Base-by-base conservation (phyloP, 2,888 invertebrate genomes). In the Sinopyrophorus schimmeli region DNA sequence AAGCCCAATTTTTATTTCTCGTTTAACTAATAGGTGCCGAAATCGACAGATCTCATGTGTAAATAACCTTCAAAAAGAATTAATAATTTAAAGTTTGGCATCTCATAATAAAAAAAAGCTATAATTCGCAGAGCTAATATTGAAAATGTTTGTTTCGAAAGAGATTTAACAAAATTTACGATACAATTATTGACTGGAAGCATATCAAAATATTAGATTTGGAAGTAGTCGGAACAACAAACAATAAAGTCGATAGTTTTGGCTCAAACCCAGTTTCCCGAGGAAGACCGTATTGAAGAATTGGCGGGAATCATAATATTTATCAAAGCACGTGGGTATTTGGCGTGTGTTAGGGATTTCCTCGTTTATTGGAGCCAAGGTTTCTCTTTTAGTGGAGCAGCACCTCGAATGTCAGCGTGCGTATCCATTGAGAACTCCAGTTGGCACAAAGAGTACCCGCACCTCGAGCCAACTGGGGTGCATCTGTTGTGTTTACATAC, bases 371-470 rank as follows among this genome's bases (percentile, higher is more conserved):
- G 57, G 57, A 63, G 66, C 66, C 66, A 67, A 66, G 62, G 63
- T 60, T 60, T 39, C 57, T 53, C 60, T 60, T 50, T 55, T 60
- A 60, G 58, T 60, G 59, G 58, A 58, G 54, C 55, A 47, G 41
- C 58, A 60, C 57, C 60, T 55, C 56, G 53, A 56, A 56, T 64
- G 62, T 62, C 63, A 63, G 62, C 60, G 61, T 63, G 62, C 60
- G 60, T 64, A 54, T 60, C 63, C 63, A 65, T 62, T 65, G 61
- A 64, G 60, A 60, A 64, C 66, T 68, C 68, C 66, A 69, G 68
- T 69, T 71, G 71, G 71, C 71, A 66, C 63, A 61, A 58, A 61
- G 60, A 59, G 62, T 56, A 59, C 60, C 61, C 54, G 55, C 55
- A 54, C 35, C 27, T 40, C 54, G 64, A 63, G 68, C 68, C 69